A percentile compares a stretch with the other conserved stretches of the same genome.
Evolutionary conservation across 2,797 vertebrate genomes (phyloP).

Genomic region (Silurus aristotelis): DNA sequence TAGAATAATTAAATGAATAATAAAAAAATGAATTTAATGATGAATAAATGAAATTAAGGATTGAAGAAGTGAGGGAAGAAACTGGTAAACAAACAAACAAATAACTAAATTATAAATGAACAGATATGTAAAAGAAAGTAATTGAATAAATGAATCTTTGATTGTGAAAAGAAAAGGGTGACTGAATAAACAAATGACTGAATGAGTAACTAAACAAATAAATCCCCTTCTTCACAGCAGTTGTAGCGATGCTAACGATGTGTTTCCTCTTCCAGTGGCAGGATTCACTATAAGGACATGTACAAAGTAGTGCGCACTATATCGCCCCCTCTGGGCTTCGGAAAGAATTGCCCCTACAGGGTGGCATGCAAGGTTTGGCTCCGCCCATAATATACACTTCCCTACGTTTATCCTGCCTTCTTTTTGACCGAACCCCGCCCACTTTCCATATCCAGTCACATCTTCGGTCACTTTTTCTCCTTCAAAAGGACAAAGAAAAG

Average conservation of each 20-base stretch:
- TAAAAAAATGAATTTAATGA: neutral
- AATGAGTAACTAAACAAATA: neutral
- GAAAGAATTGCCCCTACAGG: slow-evolving; percentile 99
- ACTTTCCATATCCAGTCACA: slow-evolving; percentile 55
- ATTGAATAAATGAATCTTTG: neutral
- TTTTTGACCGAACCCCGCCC: slow-evolving; percentile 26
- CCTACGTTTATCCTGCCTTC: slow-evolving; percentile 13
- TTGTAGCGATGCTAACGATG: slow-evolving; percentile 33
- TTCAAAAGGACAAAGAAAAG: slow-evolving; percentile 69
- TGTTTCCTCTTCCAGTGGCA: slow-evolving; percentile 85
- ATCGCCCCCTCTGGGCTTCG: slow-evolving; percentile 99
- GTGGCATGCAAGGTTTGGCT: slow-evolving; percentile 99
- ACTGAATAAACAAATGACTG: neutral
- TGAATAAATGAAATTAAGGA: neutral
- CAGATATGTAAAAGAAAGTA: neutral
- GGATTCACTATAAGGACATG: slow-evolving; percentile 99
- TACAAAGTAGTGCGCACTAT: slow-evolving; percentile 99
- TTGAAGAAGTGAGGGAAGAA: no score
- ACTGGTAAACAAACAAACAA: neutral
- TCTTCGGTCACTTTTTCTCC: slow-evolving; percentile 44
- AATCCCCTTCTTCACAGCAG: neutral
- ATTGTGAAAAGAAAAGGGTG: neutral
- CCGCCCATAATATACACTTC: slow-evolving; percentile 32
- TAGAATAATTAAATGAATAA: neutral
- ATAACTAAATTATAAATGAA: neutral